These are phyloP conservation scores for Ahaetulla prasina DNA, from an alignment of 2,113 vertebrate genomes.

Conservation along the genomic window DNA sequence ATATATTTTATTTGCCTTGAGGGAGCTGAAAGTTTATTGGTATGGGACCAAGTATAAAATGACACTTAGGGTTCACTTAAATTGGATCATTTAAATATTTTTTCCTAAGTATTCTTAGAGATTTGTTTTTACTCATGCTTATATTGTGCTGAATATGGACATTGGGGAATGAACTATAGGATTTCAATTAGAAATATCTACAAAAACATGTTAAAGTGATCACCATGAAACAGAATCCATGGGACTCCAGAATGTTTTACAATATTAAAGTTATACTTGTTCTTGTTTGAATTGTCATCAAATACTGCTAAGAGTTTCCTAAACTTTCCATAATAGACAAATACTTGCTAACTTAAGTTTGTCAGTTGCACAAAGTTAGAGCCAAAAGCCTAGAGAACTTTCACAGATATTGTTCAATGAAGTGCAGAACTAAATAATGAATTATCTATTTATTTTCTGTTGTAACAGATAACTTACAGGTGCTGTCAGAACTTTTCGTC, in stretches of 20 bases:
- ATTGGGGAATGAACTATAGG: neutral
- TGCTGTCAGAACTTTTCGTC: neutral
- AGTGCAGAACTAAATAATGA: neutral
- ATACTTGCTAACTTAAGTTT: constrained; percentile 28
- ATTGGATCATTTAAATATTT: neutral
- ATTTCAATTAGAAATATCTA: neutral
- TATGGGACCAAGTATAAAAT: neutral
- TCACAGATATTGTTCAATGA: neutral
- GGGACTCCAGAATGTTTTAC: constrained; percentile 44
- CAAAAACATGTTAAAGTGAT: neutral
- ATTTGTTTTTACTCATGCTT: neutral
- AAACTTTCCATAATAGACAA: constrained; percentile 43
- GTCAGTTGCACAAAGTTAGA: constrained; percentile 36
- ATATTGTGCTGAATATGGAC: neutral
- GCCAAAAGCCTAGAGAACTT: neutral
- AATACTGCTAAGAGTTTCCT: constrained; percentile 40
- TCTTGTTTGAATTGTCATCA: constrained; percentile 54
- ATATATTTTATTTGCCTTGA: neutral
- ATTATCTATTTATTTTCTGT: constrained; percentile 6
- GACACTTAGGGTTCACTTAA: neutral
- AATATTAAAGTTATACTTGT: constrained; percentile 48
- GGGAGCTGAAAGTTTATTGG: neutral
- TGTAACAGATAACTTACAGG: fast-evolving
- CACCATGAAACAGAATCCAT: constrained; percentile 19
- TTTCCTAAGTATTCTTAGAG: neutral